Conservation (phyloP, 2,888 invertebrate genomes). For the Sussaba pulchella region DNA sequence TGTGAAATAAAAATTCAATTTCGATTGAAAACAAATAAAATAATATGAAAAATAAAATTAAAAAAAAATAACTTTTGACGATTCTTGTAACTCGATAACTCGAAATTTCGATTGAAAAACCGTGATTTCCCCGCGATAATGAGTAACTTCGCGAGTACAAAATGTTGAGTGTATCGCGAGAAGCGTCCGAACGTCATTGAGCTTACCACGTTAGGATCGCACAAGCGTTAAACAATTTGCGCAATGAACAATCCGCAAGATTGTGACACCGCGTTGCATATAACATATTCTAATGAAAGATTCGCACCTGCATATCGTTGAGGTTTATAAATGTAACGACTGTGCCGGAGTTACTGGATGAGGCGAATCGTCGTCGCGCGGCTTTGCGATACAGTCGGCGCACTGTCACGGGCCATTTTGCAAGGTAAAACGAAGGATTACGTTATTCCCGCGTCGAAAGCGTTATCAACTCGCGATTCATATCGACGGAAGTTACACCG, state of each 20-base stretch:
- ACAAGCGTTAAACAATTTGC: slow-evolving; percentile 60
- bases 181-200: slow-evolving; percentile 15
- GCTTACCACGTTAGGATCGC: slow-evolving; percentile 27
- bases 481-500: slow-evolving; percentile 5
- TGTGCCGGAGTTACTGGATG: background rate
- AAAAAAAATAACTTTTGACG: background rate
- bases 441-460: background rate
- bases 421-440: background rate
- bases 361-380: too few relatives aligned
- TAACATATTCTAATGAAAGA: slow-evolving; percentile 56
- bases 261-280: slow-evolving; percentile 46
- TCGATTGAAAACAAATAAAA: too few relatives aligned
- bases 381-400: background rate
- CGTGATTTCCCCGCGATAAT: background rate
- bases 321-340: slow-evolving; percentile 1
- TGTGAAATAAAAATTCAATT: background rate
- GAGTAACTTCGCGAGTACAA: background rate
- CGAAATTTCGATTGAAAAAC: background rate
- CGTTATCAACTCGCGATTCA: slow-evolving; percentile 12
- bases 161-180: slow-evolving; percentile 34
- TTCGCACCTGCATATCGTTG: slow-evolving; percentile 42
- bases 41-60: too few relatives aligned
- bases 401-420: background rate
- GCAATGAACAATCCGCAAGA: slow-evolving; percentile 45
- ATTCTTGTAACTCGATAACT: background rate